phyloP scores from a whole-genome alignment of 1,140 invertebrate species.

The Asobara japonica region DNA sequence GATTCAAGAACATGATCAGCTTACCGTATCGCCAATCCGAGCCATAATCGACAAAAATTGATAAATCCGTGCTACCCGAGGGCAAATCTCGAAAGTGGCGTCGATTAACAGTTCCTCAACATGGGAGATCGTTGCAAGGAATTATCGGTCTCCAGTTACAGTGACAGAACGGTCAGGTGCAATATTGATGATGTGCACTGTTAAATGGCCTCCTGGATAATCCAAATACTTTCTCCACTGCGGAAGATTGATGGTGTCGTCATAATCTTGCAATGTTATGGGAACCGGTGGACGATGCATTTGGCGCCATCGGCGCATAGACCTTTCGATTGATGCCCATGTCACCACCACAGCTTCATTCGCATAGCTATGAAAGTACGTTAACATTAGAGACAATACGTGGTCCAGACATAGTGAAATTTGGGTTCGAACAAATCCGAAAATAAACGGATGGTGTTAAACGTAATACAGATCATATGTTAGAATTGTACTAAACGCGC shows the following conservation, averaged over 20 bases:
- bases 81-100: slow-evolving; percentile 2
- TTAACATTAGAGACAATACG: too few species aligned
- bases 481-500: too few species aligned
- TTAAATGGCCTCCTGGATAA: neutral
- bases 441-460: too few species aligned
- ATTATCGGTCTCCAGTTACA: neutral
- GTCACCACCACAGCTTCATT: neutral
- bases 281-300: neutral
- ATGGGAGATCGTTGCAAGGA: neutral
- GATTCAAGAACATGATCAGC: neutral
- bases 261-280: neutral
- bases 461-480: too few species aligned
- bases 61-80: neutral
- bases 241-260: neutral
- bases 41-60: slow-evolving; percentile 17
- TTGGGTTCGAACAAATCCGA: too few species aligned
- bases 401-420: too few species aligned
- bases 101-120: neutral
- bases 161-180: neutral
- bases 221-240: neutral
- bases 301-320: slow-evolving; percentile 6
- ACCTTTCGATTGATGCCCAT: neutral
- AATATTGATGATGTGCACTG: neutral
- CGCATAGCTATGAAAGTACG: too few species aligned
- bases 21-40: neutral